Conservation (phyloP, 2,888 invertebrate species). For the Gasteruption jaculator region DNA sequence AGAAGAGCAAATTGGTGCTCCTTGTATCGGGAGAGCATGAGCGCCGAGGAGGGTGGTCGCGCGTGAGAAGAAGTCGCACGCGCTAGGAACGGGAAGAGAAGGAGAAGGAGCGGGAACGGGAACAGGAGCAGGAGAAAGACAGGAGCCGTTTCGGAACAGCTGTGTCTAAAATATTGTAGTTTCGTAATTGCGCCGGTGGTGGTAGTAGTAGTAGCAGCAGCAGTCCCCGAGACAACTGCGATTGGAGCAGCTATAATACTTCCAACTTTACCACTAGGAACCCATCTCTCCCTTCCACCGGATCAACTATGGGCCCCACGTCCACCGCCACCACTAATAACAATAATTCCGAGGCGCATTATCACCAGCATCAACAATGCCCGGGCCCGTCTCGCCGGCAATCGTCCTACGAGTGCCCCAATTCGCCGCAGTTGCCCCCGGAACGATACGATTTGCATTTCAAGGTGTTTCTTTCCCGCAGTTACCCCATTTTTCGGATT, state of each 20-base stretch:
- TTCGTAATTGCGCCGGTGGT: neutral
- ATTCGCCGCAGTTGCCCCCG: constrained; percentile 51
- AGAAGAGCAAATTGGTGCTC: constrained; percentile 61
- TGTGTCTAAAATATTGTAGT: neutral
- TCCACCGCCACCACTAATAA: constrained; percentile 25
- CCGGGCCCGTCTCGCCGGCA: constrained; percentile 33
- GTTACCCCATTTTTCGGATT: constrained; percentile 17
- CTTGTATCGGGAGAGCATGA: constrained; percentile 58
- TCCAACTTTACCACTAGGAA: constrained; percentile 32
- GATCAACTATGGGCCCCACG: constrained; percentile 25
- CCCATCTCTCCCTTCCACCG: constrained; percentile 17
- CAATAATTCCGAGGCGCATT: neutral
- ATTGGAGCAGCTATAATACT: no score
- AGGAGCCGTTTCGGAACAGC: neutral
- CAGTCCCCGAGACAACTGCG: no score
- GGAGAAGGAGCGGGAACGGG: no score
- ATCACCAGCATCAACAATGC: neutral
- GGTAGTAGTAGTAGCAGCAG: no score
- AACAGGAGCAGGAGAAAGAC: constrained; percentile 1
- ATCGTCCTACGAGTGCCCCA: constrained; percentile 42
- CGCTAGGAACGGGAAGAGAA: no score
- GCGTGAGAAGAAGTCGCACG: constrained; percentile 15
- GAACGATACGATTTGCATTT: constrained; percentile 59
- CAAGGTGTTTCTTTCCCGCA: constrained; percentile 50
- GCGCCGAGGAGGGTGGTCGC: constrained; percentile 50